phyloP scores from a whole-genome alignment of 2,888 invertebrate genomes.

The Drosophila anceps region DNA sequence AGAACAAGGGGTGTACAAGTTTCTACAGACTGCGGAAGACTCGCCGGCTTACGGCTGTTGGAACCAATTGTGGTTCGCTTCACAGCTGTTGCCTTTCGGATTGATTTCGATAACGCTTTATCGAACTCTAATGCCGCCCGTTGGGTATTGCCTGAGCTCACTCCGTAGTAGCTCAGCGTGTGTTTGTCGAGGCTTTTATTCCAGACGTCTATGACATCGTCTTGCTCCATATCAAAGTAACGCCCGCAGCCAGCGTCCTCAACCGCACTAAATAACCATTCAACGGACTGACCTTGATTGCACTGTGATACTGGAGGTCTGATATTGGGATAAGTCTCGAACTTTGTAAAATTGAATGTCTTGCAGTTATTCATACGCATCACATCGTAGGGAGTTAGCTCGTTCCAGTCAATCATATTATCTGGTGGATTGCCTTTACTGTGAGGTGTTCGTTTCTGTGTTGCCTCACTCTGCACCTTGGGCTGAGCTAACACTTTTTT shows the following conservation, averaged over 20 bases:
- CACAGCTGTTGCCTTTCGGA: constrained; percentile 1
- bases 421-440: not conserved
- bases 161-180: constrained; percentile 50
- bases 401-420: constrained; percentile 8
- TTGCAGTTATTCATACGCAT: constrained; percentile 54
- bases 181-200: constrained; percentile 35
- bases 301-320: constrained; percentile 49
- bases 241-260: constrained; percentile 26
- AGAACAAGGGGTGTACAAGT: constrained; percentile 28
- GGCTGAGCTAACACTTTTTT: not conserved
- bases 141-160: constrained; percentile 18
- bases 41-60: not conserved
- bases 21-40: not conserved
- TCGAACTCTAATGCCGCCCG: constrained; percentile 40
- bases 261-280: constrained; percentile 24
- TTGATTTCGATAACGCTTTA: constrained; percentile 23
- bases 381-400: constrained; percentile 31
- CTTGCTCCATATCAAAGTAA: constrained; percentile 24
- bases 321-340: constrained; percentile 54
- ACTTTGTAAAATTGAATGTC: constrained; percentile 1
- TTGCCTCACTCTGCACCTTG: not conserved
- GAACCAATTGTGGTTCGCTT: not conserved
- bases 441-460: not conserved
- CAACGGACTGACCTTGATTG: constrained; percentile 8
- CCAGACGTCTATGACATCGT: constrained; percentile 62